Base-by-base conservation (phyloP, 2,888 invertebrate species). In the Hirtodrosophila trivittata region DNA sequence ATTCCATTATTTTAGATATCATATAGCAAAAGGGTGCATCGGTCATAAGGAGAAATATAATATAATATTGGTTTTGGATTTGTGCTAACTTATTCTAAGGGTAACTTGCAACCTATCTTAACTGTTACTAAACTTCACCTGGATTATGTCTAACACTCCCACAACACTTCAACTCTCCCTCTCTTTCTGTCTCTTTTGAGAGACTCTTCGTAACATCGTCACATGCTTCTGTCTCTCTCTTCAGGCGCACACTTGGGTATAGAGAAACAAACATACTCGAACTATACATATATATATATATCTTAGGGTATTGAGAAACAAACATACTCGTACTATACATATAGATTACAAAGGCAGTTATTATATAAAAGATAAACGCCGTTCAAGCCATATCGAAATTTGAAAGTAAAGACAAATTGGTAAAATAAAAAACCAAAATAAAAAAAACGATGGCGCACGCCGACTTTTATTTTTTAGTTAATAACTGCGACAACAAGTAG, bases 381-480 rank as follows among this genome's bases (percentile, higher is more conserved):
- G 63, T 46, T 71, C 38, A 57, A 60, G 52, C 68, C 50, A 68
- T 32, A 56, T 59, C 51, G 51, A 59, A 72, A 68, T 62, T 74
- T 67, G 76, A 74, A 74, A 74, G 71, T 76, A 55, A 58, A 55
- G 35, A 54, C 57, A 62, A 71, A 71, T 72, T 68, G 77, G 59
- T n/a, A 9, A 16, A 32, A 7, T 13, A 37, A 26, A 25, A 32
- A 28, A 3, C 25, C 28, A 28, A 21, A 43, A 12, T n/a, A n/a
- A 45, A 49, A 76, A 63, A 64, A 32, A 41, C 41, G 13, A 45
- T 50, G 42, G 37, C 57, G 45, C 35, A n/a, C 35, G 12, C 8
- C 35, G 37, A 41, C 54, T 60, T 55, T 21, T 71, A 69, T 51
- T 28, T 39, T 42, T 65, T 57, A 58, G 75, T 62, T 64, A 66